Percentiles rank a stretch among this genome's conserved stretches.
Conservation (phyloP, 2,888 invertebrate genomes). For the Liodrosophila aerea region DNA sequence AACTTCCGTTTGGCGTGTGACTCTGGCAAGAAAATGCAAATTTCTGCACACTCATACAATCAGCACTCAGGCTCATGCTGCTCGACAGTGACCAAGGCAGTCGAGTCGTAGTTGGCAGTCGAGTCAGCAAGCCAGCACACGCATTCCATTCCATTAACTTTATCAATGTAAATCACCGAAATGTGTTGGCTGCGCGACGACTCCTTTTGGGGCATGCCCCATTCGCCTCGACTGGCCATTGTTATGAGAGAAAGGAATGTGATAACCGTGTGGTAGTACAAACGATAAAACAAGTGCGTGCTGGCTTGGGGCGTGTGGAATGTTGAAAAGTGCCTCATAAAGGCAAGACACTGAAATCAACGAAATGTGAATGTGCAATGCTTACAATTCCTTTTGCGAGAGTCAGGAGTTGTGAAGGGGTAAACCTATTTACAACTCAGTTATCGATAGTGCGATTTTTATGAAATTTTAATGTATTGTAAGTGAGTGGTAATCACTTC, state of each 20-base stretch:
- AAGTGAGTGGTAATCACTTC: neutral
- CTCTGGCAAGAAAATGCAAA: constrained; percentile 68
- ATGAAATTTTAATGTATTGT: neutral
- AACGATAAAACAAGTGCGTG: constrained; percentile 69
- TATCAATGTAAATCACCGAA: constrained; percentile 76
- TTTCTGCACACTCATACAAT: constrained; percentile 62
- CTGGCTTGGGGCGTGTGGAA: constrained; percentile 38
- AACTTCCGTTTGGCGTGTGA: constrained; percentile 75
- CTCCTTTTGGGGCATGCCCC: constrained; percentile 1
- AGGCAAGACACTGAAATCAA: constrained; percentile 48
- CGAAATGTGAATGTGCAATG: constrained; percentile 37
- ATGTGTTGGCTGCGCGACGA: constrained; percentile 48
- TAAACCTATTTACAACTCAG: constrained; percentile 26
- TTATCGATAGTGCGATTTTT: constrained; percentile 19
- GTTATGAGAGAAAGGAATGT: constrained; percentile 56
- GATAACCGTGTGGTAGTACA: constrained; percentile 27
- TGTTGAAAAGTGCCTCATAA: constrained; percentile 48
- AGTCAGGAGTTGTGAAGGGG: constrained; percentile 2
- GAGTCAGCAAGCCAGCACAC: constrained; percentile 67
- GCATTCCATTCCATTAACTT: constrained; percentile 75
- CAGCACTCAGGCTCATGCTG: constrained; percentile 9
- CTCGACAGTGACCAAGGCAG: constrained; percentile 16
- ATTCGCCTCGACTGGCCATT: constrained; percentile 28
- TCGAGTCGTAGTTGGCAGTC: constrained; percentile 41
- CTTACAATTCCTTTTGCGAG: constrained; percentile 11